Percentiles rank a stretch among this genome's conserved stretches.
These are phyloP conservation scores for Limanda limanda DNA, from an alignment of 2,113 vertebrate genomes.

Conservation along the genomic window DNA sequence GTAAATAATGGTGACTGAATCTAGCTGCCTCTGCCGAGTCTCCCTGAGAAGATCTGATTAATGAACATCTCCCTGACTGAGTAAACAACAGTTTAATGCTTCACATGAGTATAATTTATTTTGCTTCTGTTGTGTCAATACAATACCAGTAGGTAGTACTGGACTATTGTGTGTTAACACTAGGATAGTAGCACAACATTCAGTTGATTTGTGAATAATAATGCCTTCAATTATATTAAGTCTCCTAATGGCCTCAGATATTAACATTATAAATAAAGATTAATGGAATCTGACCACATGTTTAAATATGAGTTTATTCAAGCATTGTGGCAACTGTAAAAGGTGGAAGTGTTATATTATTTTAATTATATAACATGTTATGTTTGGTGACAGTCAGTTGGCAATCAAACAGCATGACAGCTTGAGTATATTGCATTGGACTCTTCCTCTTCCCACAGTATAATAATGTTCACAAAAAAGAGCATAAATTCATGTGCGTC, in stretches of 20 bases:
- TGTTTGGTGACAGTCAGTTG: neutral
- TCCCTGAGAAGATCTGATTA: too few species aligned
- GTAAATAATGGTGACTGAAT: too few species aligned
- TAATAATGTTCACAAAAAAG: constrained; percentile 2
- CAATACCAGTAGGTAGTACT: too few species aligned
- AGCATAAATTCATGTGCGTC: neutral
- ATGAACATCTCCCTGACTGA: too few species aligned
- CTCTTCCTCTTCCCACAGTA: neutral
- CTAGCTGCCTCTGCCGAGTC: too few species aligned
- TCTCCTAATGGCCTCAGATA: neutral
- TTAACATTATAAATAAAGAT: neutral
- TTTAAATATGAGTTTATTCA: constrained; percentile 17
- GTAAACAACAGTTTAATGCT: too few species aligned
- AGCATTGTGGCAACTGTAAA: neutral
- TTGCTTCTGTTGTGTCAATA: too few species aligned
- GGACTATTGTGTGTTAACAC: too few species aligned
- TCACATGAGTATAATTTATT: too few species aligned
- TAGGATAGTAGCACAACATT: too few species aligned
- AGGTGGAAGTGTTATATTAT: neutral
- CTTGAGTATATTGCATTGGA: neutral
- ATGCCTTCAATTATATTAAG: too few species aligned
- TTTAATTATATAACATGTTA: neutral
- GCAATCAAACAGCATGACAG: neutral
- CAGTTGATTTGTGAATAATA: too few species aligned
- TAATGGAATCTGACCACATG: neutral